Percentiles rank a stretch among this genome's conserved stretches.
These are phyloP conservation scores for Cossypha polioptera DNA, from an alignment of 2,797 vertebrate species.

Conservation along the genomic window DNA sequence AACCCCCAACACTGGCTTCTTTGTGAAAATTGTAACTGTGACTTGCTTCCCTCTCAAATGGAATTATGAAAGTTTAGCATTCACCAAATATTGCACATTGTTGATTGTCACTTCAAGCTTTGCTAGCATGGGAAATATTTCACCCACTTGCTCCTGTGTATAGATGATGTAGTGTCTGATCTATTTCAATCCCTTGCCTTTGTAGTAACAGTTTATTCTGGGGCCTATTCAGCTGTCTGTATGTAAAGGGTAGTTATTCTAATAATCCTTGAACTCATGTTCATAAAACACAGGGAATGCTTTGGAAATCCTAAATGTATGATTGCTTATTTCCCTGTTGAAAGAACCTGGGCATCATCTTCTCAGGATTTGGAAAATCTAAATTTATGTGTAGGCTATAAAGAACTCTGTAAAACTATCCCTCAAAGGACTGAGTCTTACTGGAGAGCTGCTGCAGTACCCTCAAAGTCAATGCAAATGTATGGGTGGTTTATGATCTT, in stretches of 20 bases:
- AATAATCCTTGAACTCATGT: neutral
- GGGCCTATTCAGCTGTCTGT: neutral
- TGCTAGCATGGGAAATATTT: neutral
- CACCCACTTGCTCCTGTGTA: neutral
- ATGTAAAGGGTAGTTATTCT: neutral
- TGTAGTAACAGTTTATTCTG: neutral
- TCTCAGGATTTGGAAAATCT: neutral
- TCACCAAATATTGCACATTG: neutral
- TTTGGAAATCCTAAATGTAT: neutral
- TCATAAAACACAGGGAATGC: neutral
- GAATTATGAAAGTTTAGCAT: neutral
- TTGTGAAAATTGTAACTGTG: neutral
- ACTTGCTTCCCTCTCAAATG: neutral
- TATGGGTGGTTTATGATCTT: neutral
- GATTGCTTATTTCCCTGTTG: neutral
- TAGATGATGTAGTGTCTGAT: neutral
- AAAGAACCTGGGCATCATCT: neutral
- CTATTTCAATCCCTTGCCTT: neutral
- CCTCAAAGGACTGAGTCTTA: neutral
- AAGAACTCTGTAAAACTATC: neutral
- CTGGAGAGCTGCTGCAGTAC: neutral
- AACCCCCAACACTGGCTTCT: neutral
- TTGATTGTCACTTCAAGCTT: neutral
- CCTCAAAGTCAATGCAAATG: neutral
- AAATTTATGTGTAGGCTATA: neutral